Base-by-base conservation (phyloP, 2,888 invertebrate genomes). In the Oscheius myriophilus region DNA sequence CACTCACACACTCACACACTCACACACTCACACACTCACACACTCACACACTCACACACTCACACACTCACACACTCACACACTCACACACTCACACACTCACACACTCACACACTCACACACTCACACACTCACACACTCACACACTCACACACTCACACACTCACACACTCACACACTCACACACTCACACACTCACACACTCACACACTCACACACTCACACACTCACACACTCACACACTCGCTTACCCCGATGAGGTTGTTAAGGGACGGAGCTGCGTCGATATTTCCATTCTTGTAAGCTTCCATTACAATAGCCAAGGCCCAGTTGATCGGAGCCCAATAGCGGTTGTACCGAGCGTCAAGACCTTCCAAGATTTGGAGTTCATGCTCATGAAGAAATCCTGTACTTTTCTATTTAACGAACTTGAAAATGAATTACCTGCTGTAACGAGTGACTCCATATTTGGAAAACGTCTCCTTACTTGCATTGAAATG, bases 261-360 rank as follows among this genome's bases (percentile, higher is more conserved):
- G 7, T 73, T 69, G 61, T 75, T 71, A 54, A 70, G 69, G 11
- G 71, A 65, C 21, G 70, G 63, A 1, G 67, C 66, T 14, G 63
- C 64, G 39, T 75, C 75, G 39, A 78, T 67, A 16, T 73, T 54
- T 45, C 73, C 73, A 62, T 78, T 73, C 33, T 69, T 59, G 21
- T 73, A 65, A 2, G 78, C 78, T 43, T 71, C 61, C 25, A 71
- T 73, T n/a, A 84, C 46, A 61, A 83, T 52, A 42, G 72, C 46
- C 51, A 80, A 75, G 3, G 73, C 72, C 83, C 83, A 83, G 57
- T 82, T 82, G 58, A 81, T 73, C 6, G 82, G 82, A 6, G 84
- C 66, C 83, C 83, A 83, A 63, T 83, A 84, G 65, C 82, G 82
- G 57, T 75, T 78, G 70, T 78, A 74, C 12, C 54, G 39, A 25